Conservation (phyloP, 2,888 invertebrate species). For the Cryptus armator region DNA sequence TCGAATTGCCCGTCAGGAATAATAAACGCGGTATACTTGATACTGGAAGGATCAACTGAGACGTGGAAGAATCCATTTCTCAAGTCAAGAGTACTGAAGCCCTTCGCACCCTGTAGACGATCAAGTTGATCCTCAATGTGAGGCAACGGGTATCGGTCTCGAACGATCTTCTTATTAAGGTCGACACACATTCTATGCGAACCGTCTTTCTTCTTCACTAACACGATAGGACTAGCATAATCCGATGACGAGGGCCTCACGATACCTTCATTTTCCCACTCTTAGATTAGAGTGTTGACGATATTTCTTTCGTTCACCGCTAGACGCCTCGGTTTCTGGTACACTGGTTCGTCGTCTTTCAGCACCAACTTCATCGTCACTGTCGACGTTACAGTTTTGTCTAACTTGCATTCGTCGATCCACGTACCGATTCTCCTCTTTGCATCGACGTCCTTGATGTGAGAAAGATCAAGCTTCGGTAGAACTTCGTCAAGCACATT, state of each 20-base stretch:
- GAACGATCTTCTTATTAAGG: conserved; percentile 75
- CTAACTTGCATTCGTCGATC: no score
- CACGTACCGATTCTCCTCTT: no score
- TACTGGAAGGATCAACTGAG: conserved; percentile 51
- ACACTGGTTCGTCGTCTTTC: no score
- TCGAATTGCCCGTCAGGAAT: conserved; percentile 62
- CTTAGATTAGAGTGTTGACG: no score
- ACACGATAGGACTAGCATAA: conserved; percentile 78
- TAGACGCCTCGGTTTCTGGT: no score
- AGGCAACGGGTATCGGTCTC: conserved; percentile 70
- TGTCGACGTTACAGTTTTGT: no score
- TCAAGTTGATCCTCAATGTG: conserved; percentile 69
- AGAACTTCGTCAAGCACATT: no score
- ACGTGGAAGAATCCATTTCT: conserved; percentile 68
- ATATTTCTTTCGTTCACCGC: no score
- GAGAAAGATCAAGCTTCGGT: no score
- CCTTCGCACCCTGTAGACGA: conserved; percentile 37
- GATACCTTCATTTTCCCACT: conserved; percentile 65
- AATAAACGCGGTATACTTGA: conserved; percentile 62
- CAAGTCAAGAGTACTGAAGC: conserved; percentile 69
- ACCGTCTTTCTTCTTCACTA: conserved; percentile 76
- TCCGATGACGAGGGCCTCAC: conserved; percentile 77
- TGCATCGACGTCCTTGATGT: no score
- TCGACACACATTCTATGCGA: conserved; percentile 79
- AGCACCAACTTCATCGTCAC: no score